Base-by-base conservation (phyloP, 2,113 vertebrate genomes). In the Marmota monax region DNA sequence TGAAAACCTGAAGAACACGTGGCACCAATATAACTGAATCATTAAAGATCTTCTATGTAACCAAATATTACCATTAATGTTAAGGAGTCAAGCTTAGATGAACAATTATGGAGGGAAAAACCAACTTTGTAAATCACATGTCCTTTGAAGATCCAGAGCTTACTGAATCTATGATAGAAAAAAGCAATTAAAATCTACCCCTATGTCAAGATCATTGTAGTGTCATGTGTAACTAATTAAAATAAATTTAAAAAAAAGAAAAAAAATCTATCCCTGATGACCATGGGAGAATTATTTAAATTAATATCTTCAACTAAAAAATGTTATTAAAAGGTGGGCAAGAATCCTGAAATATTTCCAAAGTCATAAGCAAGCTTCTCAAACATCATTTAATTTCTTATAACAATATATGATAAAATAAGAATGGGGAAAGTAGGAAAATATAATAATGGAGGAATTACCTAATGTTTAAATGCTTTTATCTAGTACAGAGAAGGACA, bases 331-430 rank as follows among this genome's bases (percentile, higher is more conserved):
- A 89, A 96, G 53, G 61, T 88, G 58, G 48, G 25, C 51, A 96
- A 84, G 61, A 95, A 87, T 84, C 25, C 18, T 90, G 13, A 94
- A 90, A 58, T 56, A 29, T 73, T 88, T 96, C 77, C 34, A 45
- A 87, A 90, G 48, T 61, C 39, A 90, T 63, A 85, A 86, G 17
- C 61, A 87, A 76, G 23, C 16, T 92, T 94, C 92, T 79, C 65
- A 95, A 96, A 87, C 80, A 89, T 67, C 37, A 92, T 27, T 96
- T 78, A 88, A 92, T 77, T 93, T 78, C 34, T 87, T 94, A 10
- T 39, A 94, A 61, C 32, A 96, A 84, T 85, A 42, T 87, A 83
- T 84, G 34, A 80, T n/a, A 94, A 77, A 88, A 92, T 58, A 58
- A 94, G 7, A 16, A 94, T 72, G 48, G 12, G 7, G 27, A 94